Conservation (phyloP, 2,797 vertebrate genomes). For the Oceanodroma leucorhoa region DNA sequence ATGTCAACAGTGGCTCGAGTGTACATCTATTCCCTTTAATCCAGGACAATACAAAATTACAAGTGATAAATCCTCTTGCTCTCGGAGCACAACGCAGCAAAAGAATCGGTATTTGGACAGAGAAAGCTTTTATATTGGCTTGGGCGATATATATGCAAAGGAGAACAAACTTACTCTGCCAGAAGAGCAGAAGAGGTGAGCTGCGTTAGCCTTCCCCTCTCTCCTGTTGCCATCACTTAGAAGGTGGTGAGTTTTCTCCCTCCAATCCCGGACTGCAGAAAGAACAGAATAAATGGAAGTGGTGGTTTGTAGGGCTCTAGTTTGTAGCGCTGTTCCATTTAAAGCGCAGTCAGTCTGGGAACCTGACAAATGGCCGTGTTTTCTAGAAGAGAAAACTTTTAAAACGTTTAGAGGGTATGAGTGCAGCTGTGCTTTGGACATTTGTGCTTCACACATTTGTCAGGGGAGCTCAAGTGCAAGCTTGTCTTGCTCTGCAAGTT, state of each 20-base stretch:
- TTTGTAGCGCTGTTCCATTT: rapidly evolving
- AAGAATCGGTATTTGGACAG: not conserved
- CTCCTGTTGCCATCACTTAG: rapidly evolving
- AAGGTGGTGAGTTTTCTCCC: not conserved
- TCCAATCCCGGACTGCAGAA: not conserved
- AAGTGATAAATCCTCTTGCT: not conserved
- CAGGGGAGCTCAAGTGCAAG: not conserved
- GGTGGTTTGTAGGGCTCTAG: not conserved
- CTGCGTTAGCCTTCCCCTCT: not conserved
- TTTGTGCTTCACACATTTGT: not conserved
- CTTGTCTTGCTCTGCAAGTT: not conserved
- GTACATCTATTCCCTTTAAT: not conserved
- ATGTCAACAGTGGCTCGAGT: not conserved
- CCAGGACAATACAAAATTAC: not conserved
- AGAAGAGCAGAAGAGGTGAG: not conserved
- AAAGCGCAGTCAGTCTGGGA: not conserved
- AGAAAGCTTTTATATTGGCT: not conserved
- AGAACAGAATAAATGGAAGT: not conserved
- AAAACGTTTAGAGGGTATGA: rapidly evolving
- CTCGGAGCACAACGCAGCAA: not conserved
- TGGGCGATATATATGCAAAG: not conserved
- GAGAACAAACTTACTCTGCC: not conserved
- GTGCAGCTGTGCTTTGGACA: not conserved
- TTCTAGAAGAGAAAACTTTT: not conserved
- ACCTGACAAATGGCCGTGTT: rapidly evolving